phyloP scores from a whole-genome alignment of 2,888 invertebrate genomes.

The Lasioglossum morio region DNA sequence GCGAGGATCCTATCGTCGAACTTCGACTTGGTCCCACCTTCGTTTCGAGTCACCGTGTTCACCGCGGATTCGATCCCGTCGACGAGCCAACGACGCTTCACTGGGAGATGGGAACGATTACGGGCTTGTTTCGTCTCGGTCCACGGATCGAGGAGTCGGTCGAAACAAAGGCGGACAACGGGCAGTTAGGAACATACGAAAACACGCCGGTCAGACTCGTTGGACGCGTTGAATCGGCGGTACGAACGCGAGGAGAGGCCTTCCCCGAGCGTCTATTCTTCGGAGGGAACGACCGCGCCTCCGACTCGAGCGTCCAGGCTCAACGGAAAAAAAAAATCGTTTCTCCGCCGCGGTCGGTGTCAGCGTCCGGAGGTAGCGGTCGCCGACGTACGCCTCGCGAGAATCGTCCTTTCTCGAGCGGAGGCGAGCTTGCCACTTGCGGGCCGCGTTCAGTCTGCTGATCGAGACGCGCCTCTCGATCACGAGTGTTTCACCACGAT shows the following conservation, averaged over 20 bases:
- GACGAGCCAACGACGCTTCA: conserved; percentile 6
- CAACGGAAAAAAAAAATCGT: neutral
- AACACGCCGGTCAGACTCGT: conserved; percentile 51
- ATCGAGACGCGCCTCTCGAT: conserved; percentile 79
- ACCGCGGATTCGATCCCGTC: conserved; percentile 1
- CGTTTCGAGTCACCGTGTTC: conserved; percentile 46
- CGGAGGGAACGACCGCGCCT: conserved; percentile 32
- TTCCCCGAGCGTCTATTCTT: conserved; percentile 30
- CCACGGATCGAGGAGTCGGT: conserved; percentile 15
- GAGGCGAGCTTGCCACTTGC: conserved; percentile 42
- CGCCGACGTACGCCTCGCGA: neutral
- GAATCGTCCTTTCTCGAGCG: conserved; percentile 46
- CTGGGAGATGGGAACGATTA: neutral
- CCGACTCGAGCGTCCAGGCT: conserved; percentile 39
- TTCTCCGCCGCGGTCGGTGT: neutral
- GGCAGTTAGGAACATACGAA: conserved; percentile 70
- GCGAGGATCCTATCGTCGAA: conserved; percentile 67
- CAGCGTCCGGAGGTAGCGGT: neutral
- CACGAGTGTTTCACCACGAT: conserved; percentile 94
- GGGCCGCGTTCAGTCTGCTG: conserved; percentile 71
- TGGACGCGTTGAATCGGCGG: conserved; percentile 39
- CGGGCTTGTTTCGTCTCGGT: neutral
- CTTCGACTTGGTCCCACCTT: conserved; percentile 59
- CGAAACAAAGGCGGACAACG: conserved; percentile 65
- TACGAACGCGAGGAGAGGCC: conserved; percentile 49